Evolutionary conservation across 1,140 invertebrate species (phyloP).

Genomic region (Archegozetes longisetosus): DNA sequence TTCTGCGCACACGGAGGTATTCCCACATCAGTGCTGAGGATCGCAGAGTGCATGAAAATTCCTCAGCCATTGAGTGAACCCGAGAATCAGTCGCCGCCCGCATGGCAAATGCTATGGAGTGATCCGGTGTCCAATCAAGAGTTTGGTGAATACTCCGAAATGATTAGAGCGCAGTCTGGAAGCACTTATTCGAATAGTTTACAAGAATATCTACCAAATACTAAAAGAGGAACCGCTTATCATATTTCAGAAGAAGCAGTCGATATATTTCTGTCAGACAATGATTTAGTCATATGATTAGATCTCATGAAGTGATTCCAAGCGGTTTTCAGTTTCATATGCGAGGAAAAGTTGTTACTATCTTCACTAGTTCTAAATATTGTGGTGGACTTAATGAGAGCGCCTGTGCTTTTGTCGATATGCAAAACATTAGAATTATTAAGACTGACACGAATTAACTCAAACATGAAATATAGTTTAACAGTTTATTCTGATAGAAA

Average conservation of each 20-base stretch:
- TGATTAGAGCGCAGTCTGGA: not conserved
- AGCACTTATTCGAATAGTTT: not conserved
- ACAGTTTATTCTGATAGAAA: too few relatives aligned
- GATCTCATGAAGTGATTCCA: conserved; percentile 49
- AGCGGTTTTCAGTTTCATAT: conserved; percentile 31
- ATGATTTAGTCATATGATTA: conserved; percentile 46
- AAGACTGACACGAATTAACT: conserved; percentile 36
- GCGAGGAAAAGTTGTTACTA: conserved; percentile 42
- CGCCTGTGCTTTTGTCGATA: conserved; percentile 42
- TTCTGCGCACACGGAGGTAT: conserved; percentile 58
- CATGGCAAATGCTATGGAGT: conserved; percentile 57
- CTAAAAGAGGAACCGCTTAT: conserved; percentile 47
- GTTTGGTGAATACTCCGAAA: conserved; percentile 5
- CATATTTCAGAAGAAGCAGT: conserved; percentile 48
- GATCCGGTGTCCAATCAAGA: conserved; percentile 40
- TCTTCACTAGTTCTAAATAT: conserved; percentile 50
- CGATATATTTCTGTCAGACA: conserved; percentile 42
- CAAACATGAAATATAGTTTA: too few relatives aligned
- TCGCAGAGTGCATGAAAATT: conserved; percentile 39
- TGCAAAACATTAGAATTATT: conserved; percentile 37
- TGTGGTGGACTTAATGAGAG: conserved; percentile 46
- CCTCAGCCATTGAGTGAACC: conserved; percentile 44
- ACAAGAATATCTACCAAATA: conserved; percentile 48
- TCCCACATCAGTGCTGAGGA: conserved; percentile 40
- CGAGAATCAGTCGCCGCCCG: conserved; percentile 43